These are phyloP conservation scores for Xiphophorus couchianus DNA, from an alignment of 2,113 vertebrate species.

Conservation along the genomic window DNA sequence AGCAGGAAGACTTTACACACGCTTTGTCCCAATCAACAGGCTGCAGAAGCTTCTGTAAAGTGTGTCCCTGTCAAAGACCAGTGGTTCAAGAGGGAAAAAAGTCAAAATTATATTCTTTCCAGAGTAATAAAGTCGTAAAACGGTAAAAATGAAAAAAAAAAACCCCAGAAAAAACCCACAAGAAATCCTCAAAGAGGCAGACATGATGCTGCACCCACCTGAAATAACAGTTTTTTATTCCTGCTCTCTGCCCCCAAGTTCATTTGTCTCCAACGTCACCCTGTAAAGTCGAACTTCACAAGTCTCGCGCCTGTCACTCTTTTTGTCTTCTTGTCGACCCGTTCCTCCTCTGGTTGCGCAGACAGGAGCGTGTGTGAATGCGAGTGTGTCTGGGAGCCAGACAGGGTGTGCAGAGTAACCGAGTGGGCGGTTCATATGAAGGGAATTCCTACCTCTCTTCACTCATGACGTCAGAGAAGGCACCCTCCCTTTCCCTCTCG, in stretches of 20 bases:
- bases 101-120: slow-evolving; percentile 17
- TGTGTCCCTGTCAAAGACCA: slow-evolving; percentile 31
- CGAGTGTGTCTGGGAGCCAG: slow-evolving; percentile 81
- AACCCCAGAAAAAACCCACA: background rate
- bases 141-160: slow-evolving; percentile 27
- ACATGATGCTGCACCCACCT: slow-evolving; percentile 60
- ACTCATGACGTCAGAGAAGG: slow-evolving; percentile 79
- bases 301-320: slow-evolving; percentile 35
- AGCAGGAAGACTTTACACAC: slow-evolving; percentile 32
- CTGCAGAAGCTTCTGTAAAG: slow-evolving; percentile 50
- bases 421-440: slow-evolving; percentile 69
- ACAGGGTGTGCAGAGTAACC: slow-evolving; percentile 77
- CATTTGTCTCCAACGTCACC: slow-evolving; percentile 39
- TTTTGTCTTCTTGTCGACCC: slow-evolving; percentile 37
- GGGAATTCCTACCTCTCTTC: slow-evolving; percentile 82
- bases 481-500: slow-evolving; percentile 67
- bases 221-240: slow-evolving; percentile 44
- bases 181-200: slow-evolving; percentile 9
- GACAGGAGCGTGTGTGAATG: slow-evolving; percentile 73
- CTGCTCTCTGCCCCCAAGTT: slow-evolving; percentile 38
- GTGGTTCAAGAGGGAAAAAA: slow-evolving; percentile 19
- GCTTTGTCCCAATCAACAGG: slow-evolving; percentile 68
- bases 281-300: slow-evolving; percentile 58
- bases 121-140: slow-evolving; percentile 55
- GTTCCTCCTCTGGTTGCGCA: slow-evolving; percentile 57